These are phyloP conservation scores for Engystomops pustulosus DNA, from an alignment of 2,113 vertebrate species.

Conservation along the genomic window DNA sequence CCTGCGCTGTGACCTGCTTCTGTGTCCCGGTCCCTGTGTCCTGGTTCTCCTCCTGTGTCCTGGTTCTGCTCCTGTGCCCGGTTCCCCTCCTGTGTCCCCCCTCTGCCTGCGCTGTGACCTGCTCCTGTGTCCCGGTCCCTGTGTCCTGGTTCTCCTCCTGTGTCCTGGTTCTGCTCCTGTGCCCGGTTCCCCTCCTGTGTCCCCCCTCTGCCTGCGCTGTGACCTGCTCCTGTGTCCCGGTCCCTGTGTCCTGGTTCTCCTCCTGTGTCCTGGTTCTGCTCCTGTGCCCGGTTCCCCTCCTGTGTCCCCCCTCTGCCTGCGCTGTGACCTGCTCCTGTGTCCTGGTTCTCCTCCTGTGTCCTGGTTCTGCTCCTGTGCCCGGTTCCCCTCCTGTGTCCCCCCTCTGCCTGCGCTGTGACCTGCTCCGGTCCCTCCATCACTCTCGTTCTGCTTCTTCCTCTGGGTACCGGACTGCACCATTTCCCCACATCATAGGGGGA, in stretches of 20 bases:
- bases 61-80: too few relatives aligned
- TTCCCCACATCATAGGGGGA: not conserved
- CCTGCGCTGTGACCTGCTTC: too few relatives aligned
- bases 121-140: not conserved
- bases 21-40: too few relatives aligned
- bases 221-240: not conserved
- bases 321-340: not conserved
- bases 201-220: not conserved
- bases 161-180: not conserved
- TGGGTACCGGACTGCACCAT: conserved; percentile 59
- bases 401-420: not conserved
- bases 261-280: too few relatives aligned
- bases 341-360: too few relatives aligned
- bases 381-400: not conserved
- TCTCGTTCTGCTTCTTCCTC: not conserved
- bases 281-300: too few relatives aligned
- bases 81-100: not conserved
- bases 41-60: too few relatives aligned
- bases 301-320: not conserved
- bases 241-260: not conserved
- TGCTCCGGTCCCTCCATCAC: not conserved
- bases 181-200: not conserved
- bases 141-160: too few relatives aligned
- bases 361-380: not conserved
- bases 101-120: too few relatives aligned